Evolutionary conservation across 1,140 invertebrate genomes (phyloP).

Genomic region (Belonocnema kinseyi): DNA sequence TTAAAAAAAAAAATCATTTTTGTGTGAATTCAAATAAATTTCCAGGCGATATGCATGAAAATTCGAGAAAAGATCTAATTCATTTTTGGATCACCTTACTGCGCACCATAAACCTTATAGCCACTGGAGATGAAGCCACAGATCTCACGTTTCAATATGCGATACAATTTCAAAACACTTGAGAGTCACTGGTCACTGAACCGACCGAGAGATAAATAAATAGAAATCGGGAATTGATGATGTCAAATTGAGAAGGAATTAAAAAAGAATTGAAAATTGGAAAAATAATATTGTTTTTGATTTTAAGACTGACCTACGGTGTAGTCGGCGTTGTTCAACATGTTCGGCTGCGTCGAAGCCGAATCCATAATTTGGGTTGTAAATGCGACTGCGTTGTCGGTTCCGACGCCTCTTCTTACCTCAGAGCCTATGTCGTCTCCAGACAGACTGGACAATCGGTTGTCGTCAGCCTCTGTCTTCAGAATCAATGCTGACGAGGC

Average conservation of each 20-base stretch:
- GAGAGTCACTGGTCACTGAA: too few species aligned
- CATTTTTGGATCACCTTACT: too few species aligned
- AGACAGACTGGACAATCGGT: slow-evolving; percentile 63
- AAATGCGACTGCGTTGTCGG: slow-evolving; percentile 66
- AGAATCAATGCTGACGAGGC: slow-evolving; percentile 68
- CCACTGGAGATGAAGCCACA: too few species aligned
- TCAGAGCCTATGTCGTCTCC: slow-evolving; percentile 58
- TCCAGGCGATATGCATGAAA: too few species aligned
- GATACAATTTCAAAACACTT: too few species aligned
- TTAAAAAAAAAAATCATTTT: too few species aligned
- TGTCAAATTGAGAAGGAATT: background rate
- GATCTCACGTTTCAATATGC: too few species aligned
- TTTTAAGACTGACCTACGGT: slow-evolving; percentile 68
- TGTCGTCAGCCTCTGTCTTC: slow-evolving; percentile 62
- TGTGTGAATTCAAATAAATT: too few species aligned
- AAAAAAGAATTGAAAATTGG: background rate
- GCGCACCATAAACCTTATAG: too few species aligned
- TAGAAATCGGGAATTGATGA: too few species aligned
- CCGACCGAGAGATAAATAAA: too few species aligned
- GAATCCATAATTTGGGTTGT: slow-evolving; percentile 67
- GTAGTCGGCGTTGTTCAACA: slow-evolving; percentile 70
- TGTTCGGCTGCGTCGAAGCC: slow-evolving; percentile 66
- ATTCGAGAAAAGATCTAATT: too few species aligned
- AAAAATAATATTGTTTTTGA: background rate
- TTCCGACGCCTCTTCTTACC: slow-evolving; percentile 63